These are phyloP conservation scores for Troglohyphantes excavatus DNA, from an alignment of 2,888 invertebrate species.

Conservation along the genomic window DNA sequence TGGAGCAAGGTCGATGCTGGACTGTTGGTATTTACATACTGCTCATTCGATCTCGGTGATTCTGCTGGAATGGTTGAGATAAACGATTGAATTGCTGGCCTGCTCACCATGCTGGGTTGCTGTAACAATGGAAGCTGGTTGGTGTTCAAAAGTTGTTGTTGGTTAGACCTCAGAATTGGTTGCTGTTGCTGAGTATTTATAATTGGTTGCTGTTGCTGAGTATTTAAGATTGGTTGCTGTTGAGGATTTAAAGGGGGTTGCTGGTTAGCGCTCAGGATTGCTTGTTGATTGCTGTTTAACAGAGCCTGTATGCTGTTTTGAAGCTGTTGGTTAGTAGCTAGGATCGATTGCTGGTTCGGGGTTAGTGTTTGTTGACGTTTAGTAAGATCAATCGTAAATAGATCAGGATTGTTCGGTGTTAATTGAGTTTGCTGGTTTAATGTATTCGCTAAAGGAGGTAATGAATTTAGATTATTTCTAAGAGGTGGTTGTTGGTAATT, in stretches of 20 bases:
- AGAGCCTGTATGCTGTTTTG: neutral
- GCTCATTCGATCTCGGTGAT: conserved; percentile 28
- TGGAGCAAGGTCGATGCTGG: conserved; percentile 34
- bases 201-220: conserved; percentile 21
- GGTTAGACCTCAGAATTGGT: neutral
- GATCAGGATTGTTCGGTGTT: neutral
- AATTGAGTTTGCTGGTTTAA: conserved; percentile 4
- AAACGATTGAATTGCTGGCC: neutral
- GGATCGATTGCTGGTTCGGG: conserved; percentile 3
- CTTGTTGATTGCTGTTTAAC: conserved; percentile 21
- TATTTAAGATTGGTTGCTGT: neutral
- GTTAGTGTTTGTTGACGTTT: conserved; percentile 21
- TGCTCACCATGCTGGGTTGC: neutral
- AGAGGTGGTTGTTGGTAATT: conserved; percentile 12
- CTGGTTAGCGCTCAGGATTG: conserved; percentile 9
- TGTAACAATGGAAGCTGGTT: no score
- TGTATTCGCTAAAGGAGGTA: neutral
- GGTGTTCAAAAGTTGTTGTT: neutral
- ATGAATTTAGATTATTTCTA: neutral
- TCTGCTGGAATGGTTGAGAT: conserved; percentile 16
- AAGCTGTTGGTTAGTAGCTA: neutral
- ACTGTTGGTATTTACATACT: neutral
- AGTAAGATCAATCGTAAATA: conserved; percentile 9
- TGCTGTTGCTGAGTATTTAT: conserved; percentile 4
- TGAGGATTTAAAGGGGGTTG: conserved; percentile 5